Percentiles rank a stretch among this genome's conserved stretches.
These are phyloP conservation scores for Antheraea pernyi DNA, from an alignment of 1,140 invertebrate genomes.

Conservation along the genomic window DNA sequence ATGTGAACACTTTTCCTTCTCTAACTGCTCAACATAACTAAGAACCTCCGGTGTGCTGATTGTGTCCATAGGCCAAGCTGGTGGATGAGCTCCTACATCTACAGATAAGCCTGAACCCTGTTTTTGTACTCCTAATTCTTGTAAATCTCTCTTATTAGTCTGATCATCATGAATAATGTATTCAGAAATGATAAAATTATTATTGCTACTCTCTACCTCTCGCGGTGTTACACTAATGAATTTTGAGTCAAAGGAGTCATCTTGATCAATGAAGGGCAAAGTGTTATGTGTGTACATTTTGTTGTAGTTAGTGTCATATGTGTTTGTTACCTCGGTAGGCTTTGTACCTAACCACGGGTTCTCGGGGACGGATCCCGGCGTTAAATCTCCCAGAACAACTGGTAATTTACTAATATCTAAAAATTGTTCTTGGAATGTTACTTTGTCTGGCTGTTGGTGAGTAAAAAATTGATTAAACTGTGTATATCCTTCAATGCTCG, in stretches of 20 bases:
- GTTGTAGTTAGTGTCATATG: conserved; percentile 45
- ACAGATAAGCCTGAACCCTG: conserved; percentile 38
- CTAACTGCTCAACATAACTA: conserved; percentile 63
- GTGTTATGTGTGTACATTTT: conserved; percentile 49
- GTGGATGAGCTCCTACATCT: conserved; percentile 39
- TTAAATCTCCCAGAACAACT: conserved; percentile 58
- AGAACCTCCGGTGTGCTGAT: conserved; percentile 72
- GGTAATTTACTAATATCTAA: conserved; percentile 58
- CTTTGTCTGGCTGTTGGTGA: conserved; percentile 30
- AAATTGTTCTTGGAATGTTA: conserved; percentile 55
- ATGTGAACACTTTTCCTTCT: conserved; percentile 54
- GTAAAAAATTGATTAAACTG: conserved; percentile 39
- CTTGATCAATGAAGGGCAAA: conserved; percentile 60
- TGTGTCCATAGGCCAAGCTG: conserved; percentile 32
- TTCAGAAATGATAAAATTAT: conserved; percentile 50
- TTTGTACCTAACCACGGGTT: conserved; percentile 39
- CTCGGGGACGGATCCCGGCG: conserved; percentile 40
- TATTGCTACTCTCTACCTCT: conserved; percentile 47
- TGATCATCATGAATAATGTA: conserved; percentile 41
- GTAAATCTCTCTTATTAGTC: conserved; percentile 12
- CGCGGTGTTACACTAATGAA: conserved; percentile 51
- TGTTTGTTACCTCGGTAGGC: conserved; percentile 35
- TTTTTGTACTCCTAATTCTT: conserved; percentile 15
- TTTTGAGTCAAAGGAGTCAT: conserved; percentile 64
- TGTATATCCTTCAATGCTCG: conserved; percentile 39